Evolutionary conservation across 2,888 invertebrate genomes (phyloP), one percentile per base, ranked within the genome.

Genomic region (Spilarctia lutea): DNA sequence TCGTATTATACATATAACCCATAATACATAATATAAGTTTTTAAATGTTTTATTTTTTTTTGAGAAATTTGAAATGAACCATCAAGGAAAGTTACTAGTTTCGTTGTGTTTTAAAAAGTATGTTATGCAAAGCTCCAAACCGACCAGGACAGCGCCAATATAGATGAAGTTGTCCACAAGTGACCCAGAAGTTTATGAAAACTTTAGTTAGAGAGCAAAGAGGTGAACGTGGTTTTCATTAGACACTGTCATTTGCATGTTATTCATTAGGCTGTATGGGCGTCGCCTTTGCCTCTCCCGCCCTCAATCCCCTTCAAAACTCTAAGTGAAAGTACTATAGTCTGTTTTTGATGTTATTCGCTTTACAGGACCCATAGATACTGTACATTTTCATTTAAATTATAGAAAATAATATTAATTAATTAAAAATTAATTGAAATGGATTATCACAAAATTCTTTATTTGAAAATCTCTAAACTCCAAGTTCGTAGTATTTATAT

Each of bases 211-310:
- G 79, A 74, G 78, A 77, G 77, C 83, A 87, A 89, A 89, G 86
- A 88, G 86, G 84, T 82, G 84, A 86, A 86, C 86, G 90, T 88
- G 91, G 92, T 91, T 94, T 93, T 93, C 92, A 93, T 94, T 93
- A 93, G 90, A 89, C 90, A 84, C 82, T 86, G 87, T 85, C 89
- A 94, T 94, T 94, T 94, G 94, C 94, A 94, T 94, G 92, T 91
- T 93, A 93, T 94, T 94, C 94, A 94, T 94, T 94, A 93, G 91
- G 82, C 80, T 81, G 77, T 80, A 74, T 83, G 88, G 91, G 89
- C 88, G 89, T 83, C 73, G 76, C 83, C 66, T 73, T 73, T 76
- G 77, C 78, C 77, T 76, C 69, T 73, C 79, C 75, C 81, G 79
- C 83, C 79, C 81, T 77, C 76, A 65, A 68, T 79, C 73, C 76